Evolutionary conservation across 2,113 vertebrate species (phyloP), one percentile per base, ranked within the genome.

Genomic region (Zosterops lateralis): DNA sequence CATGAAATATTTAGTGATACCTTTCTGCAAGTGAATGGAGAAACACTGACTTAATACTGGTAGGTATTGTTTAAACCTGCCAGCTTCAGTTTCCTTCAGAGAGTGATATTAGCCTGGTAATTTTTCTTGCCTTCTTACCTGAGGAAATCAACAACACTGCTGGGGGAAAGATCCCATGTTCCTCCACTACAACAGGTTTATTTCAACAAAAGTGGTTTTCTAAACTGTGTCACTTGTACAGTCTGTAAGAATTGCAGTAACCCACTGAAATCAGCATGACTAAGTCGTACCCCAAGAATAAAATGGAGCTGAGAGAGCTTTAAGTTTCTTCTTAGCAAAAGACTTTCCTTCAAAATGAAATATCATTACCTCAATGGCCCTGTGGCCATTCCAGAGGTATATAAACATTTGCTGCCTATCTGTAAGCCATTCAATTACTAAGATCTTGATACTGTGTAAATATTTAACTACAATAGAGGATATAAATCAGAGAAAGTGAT

Each of bases 391-490:
- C 93, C 87, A 94, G 84, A 94, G 50, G 66, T 84, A 86, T 85
- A 94, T 92, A 96, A 97, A 96, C 96, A 95, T 77, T 97, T 93
- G 10, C 48, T 94, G 38, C 77, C 76, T 96, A 90, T 95, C 94
- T 96, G 93, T 83, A 95, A 97, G 58, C 51, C 51, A 92, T 85
- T 95, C 87, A 73, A 58, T 96, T 90, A 92, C 95, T 93, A 92
- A 93, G 53, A 81, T 95, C 72, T 95, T 85, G 87, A 87, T 96
- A 85, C 91, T 88, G 31, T 65, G 85, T 94, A 79, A 90, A 84
- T 97, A 89, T 94, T 96, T 97, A 95, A 97, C 95, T 93, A 83
- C 88, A 93, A 79, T 80, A 64, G 84, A 93, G 89, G 32, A 79
- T 74, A 87, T 84, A 96, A 92, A 96, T 87, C 86, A 91, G 40